Evolutionary conservation across 2,888 invertebrate genomes (phyloP), one percentile per base, ranked within the genome.

Genomic region (Phymatocera aterrima): DNA sequence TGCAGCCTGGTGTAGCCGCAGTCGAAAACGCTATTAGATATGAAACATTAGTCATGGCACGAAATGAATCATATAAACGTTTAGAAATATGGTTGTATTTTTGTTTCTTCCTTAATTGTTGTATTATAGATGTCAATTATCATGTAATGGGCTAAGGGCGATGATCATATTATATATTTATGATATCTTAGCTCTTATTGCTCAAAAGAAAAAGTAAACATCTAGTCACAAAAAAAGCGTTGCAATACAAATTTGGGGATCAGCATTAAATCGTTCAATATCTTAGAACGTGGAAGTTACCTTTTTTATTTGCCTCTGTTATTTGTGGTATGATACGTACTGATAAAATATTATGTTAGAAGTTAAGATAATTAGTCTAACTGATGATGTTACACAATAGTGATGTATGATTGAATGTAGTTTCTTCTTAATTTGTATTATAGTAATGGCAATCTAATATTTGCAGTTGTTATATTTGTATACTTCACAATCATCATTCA

Each of bases 71-170:
- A n/a, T n/a, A n/a, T n/a, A 31, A 31, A 51, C 8, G 15, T 72
- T 37, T 18, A 72, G 8, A 28, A 46, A 43, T 68, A 8, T 24
- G 46, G 24, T 40, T 68, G 18, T 28, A 68, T 68, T 68, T 46
- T 15, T 10, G 5, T 68, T 46, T 46, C 68, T 72, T 8, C 8
- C 51, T 31, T 51, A 51, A 34, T n/a, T 24, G 31, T 72, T 72
- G 72, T 72, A 72, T 24, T 48, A 68, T 68, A 68, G 15, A 68
- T 15, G 43, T 68, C 68, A 68, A 68, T 68, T 68, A 68, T 46
- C 46, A n/a, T 28, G 21, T 68, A 68, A 68, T 46, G 68, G 24
- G 34, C 43, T 10, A n/a, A 68, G 46, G 43, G 8, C 43, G 28
- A 46, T 43, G 46, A 46, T 68, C 68, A 15, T 28, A 68, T 46